Base-by-base conservation (phyloP, 2,888 invertebrate genomes). In the Drosophila birchii region DNA sequence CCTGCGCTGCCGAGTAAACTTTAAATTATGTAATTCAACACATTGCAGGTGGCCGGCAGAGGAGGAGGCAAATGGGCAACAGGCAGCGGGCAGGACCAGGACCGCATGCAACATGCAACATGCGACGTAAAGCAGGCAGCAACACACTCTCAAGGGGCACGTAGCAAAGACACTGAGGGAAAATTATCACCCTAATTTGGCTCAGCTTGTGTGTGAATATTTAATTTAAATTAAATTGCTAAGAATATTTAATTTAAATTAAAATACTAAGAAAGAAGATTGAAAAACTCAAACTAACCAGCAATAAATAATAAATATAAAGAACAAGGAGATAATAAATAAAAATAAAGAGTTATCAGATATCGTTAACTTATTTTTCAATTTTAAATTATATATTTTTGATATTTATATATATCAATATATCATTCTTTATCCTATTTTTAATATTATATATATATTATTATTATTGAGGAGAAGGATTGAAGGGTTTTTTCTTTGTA, bases 21-120 rank as follows among this genome's bases (percentile, higher is more conserved):
- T 88, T 84, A 80, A 86, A 86, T 86, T 79, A 88, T 85, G 87
- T 80, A 85, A 86, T 86, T 84, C 87, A 88, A 88, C 85, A 84
- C 84, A 81, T 84, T 86, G 80, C 78, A 66, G 47, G 58, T 11
- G 14, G 11, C n/a, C 26, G 51, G 7, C 8, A 38, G 8, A 18
- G 54, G 51, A 68, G 60, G 51, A 38, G 23, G 55, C 53, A 44
- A 58, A 51, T 36, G 41, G 67, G 72, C 83, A 81, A 78, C 78
- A 74, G 71, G 80, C 86, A 70, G 49, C 36, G 20, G 20, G 23
- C 18, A 39, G 34, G 18, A 45, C 23, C 18, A 32, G 64, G 23
- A 41, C 43, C 38, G 34, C 71, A 51, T 47, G 64, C 64, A 59
- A 59, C 51, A 36, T 54, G 34, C 53, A 67, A 67, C 67, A 32